phyloP scores from a whole-genome alignment of 2,113 vertebrate genomes.

The Barbus barbus region DNA sequence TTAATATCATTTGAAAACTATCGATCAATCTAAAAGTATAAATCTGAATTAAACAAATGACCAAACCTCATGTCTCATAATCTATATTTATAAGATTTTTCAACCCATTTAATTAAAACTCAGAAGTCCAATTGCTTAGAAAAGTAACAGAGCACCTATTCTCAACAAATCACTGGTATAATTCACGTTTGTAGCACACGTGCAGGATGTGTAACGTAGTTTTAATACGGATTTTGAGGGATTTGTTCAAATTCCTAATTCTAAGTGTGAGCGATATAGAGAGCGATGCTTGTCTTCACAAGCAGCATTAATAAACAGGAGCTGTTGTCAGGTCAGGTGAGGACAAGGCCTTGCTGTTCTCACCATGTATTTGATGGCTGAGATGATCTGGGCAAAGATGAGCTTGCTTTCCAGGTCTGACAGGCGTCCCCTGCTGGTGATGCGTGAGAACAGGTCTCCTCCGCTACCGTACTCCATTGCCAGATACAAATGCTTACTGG shows the following conservation, averaged over 20 bases:
- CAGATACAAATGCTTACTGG: constrained; percentile 70
- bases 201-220: neutral
- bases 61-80: neutral
- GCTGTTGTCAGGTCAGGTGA: neutral
- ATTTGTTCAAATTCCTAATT: neutral
- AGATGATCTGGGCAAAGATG: constrained; percentile 75
- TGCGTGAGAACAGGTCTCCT: constrained; percentile 76
- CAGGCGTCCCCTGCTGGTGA: constrained; percentile 74
- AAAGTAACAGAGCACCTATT: neutral
- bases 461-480: constrained; percentile 79
- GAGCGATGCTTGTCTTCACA: neutral
- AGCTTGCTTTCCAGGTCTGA: constrained; percentile 73
- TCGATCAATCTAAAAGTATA: no score
- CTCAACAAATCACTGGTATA: neutral
- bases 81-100: neutral
- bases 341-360: constrained; percentile 44
- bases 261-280: neutral
- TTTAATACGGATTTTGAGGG: no score
- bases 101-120: neutral
- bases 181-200: neutral
- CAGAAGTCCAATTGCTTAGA: neutral
- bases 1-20: neutral
- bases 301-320: neutral
- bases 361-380: constrained; percentile 81
- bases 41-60: neutral